These are phyloP conservation scores for Phymanthus crucifer DNA, from an alignment of 92 coral and sea anemone species.

Conservation along the genomic window DNA sequence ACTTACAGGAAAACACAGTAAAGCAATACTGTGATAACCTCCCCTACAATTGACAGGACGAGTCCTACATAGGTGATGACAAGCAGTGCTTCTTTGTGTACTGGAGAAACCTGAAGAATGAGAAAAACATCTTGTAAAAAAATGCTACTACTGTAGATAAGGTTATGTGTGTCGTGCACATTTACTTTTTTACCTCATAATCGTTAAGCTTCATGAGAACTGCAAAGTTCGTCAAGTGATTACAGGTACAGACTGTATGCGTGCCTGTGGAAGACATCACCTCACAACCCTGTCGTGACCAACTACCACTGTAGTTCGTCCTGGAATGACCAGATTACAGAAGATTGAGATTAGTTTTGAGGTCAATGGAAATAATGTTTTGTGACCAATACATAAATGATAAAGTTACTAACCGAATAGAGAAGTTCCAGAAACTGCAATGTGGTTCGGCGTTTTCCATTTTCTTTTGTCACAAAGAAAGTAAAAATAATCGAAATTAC, in stretches of 20 bases:
- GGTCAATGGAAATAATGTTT: background rate
- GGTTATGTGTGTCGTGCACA: background rate
- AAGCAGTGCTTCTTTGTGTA: constrained; percentile 21
- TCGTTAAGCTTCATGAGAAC: constrained; percentile 36
- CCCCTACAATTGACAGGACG: constrained; percentile 35
- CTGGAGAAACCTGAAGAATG: background rate
- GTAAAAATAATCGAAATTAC: no score
- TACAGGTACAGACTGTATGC: constrained; percentile 31
- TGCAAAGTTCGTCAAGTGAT: constrained; percentile 47
- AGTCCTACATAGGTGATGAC: constrained; percentile 34
- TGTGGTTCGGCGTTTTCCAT: background rate
- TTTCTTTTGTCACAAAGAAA: background rate
- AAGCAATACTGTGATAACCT: constrained; percentile 26
- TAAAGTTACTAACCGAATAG: constrained; percentile 4
- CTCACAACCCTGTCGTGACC: constrained; percentile 31
- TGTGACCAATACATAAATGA: background rate
- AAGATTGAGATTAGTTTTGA: background rate
- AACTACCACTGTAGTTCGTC: constrained; percentile 14
- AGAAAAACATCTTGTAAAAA: background rate
- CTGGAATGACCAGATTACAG: background rate
- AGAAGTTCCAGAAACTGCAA: constrained; percentile 31
- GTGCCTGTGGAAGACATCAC: background rate
- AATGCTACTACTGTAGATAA: background rate
- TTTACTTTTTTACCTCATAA: constrained; percentile 11
- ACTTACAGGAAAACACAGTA: constrained; percentile 29